Percentiles rank a stretch among this genome's conserved stretches.
Evolutionary conservation across 2,797 vertebrate genomes (phyloP).

Genomic region (Neomorphus geoffroyi): DNA sequence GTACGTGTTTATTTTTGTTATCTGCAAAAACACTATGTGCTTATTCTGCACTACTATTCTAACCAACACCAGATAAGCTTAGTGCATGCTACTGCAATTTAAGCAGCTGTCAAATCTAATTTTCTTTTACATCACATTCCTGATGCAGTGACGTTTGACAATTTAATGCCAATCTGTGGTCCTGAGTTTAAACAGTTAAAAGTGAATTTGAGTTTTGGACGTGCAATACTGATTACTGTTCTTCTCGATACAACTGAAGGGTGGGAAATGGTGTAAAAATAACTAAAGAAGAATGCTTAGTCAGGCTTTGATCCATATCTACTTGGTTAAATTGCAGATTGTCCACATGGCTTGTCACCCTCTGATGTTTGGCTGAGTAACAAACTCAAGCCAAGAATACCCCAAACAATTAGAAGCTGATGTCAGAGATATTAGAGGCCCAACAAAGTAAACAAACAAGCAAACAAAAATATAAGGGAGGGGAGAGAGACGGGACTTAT

Average conservation of each 20-base stretch:
- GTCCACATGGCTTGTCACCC: conserved; percentile 23
- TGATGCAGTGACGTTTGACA: neutral
- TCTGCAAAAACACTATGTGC: neutral
- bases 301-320: conserved; percentile 32
- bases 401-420: conserved; percentile 1
- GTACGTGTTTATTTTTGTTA: neutral
- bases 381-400: neutral
- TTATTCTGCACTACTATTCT: neutral
- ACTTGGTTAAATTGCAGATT: conserved; percentile 24
- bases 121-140: neutral
- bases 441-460: neutral
- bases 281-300: conserved; percentile 40
- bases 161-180: neutral
- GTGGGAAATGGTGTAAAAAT: conserved; percentile 24
- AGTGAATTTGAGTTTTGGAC: neutral
- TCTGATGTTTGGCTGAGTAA: conserved; percentile 28
- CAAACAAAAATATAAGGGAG: neutral
- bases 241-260: neutral
- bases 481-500: neutral
- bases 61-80: neutral
- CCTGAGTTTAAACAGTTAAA: neutral
- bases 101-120: neutral
- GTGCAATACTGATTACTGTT: neutral
- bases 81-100: neutral
- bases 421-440: neutral